Percentiles rank a stretch among this genome's conserved stretches.
Conservation (phyloP, 2,888 invertebrate genomes). For the Furcula furcula region DNA sequence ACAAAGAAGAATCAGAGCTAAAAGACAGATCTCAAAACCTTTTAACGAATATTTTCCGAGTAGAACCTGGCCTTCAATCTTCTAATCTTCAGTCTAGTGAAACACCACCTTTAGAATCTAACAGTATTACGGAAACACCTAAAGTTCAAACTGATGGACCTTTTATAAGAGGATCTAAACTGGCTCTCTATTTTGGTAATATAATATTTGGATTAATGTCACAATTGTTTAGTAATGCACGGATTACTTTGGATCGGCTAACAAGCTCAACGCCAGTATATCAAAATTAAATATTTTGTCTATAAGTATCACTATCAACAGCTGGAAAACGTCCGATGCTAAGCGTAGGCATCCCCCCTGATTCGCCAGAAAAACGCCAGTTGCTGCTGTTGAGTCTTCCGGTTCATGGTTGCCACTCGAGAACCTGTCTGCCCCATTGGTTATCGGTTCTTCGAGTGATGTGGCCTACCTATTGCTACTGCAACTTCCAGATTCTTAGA, state of each 20-base stretch:
- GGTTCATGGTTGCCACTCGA: too few relatives aligned
- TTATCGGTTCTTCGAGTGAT: too few relatives aligned
- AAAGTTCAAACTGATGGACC: slow-evolving; percentile 14
- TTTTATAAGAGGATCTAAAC: slow-evolving; percentile 40
- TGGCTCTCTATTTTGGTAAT: slow-evolving; percentile 57
- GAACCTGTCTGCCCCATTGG: too few relatives aligned
- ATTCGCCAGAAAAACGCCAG: too few relatives aligned
- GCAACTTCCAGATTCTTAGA: too few relatives aligned
- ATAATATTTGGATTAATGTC: slow-evolving; percentile 55
- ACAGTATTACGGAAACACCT: slow-evolving; percentile 7
- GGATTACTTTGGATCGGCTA: slow-evolving; percentile 43
- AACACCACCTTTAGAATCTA: slow-evolving; percentile 1
- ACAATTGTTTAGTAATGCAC: slow-evolving; percentile 51
- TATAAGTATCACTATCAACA: too few relatives aligned
- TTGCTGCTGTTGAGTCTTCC: too few relatives aligned
- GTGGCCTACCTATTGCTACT: too few relatives aligned
- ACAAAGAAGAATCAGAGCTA: neutral
- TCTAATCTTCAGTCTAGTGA: slow-evolving; percentile 2
- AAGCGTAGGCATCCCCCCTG: too few relatives aligned
- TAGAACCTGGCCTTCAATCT: neutral
- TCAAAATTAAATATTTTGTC: slow-evolving; percentile 1
- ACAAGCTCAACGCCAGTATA: slow-evolving; percentile 30
- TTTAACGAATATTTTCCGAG: neutral
- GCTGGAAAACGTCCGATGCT: too few relatives aligned
- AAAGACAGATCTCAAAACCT: neutral